Conservation (phyloP, 1,140 invertebrate species). For the Drosophila pectinifera region DNA sequence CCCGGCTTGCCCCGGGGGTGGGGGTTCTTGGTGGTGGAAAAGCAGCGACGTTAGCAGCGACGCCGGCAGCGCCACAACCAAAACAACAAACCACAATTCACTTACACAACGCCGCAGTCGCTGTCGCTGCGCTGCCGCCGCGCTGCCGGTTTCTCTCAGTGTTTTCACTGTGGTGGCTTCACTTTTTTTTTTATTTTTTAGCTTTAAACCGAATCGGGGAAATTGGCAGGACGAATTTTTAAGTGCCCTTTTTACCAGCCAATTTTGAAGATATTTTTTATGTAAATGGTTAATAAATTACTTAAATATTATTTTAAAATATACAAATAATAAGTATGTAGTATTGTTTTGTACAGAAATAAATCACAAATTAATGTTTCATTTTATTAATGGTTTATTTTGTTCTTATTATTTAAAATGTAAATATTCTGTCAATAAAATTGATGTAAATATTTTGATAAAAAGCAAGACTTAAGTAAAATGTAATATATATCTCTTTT, state of each 20-base stretch:
- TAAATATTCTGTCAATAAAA: neutral
- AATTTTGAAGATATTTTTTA: neutral
- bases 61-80: conserved; percentile 65
- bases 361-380: neutral
- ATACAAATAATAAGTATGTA: too few relatives aligned
- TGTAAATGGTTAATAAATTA: too few relatives aligned
- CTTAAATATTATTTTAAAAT: too few relatives aligned
- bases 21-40: neutral
- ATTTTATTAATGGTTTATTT: too few relatives aligned
- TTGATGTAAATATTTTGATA: neutral
- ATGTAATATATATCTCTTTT: too few relatives aligned
- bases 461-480: too few relatives aligned
- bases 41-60: conserved; percentile 18
- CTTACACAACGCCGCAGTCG: conserved; percentile 63
- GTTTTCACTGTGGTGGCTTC: conserved; percentile 14
- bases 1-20: neutral
- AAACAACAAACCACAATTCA: conserved; percentile 85
- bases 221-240: conserved; percentile 5
- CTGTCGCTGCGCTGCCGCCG: conserved; percentile 18
- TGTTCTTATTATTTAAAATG: neutral
- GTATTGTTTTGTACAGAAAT: neutral
- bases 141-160: conserved; percentile 29
- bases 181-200: conserved; percentile 16
- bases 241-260: conserved; percentile 13
- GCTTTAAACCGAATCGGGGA: neutral